Conservation (phyloP, 2,113 vertebrate genomes). For the Orthochromis indermauri region DNA sequence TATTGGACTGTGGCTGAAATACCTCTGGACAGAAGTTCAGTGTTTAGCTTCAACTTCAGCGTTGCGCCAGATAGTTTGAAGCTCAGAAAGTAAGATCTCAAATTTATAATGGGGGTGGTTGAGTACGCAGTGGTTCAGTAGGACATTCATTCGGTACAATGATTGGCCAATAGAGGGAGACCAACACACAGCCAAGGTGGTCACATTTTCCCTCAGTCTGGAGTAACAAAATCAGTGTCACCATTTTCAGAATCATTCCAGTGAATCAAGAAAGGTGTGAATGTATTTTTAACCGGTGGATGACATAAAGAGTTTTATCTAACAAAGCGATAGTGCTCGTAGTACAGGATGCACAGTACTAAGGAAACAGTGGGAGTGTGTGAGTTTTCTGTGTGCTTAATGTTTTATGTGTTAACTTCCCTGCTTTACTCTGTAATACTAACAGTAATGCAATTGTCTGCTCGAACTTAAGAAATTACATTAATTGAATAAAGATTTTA, state of each 20-base stretch:
- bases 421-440: neutral
- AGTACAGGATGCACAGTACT: neutral
- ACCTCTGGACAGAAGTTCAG: neutral
- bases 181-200: neutral
- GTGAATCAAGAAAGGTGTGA: neutral
- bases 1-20: neutral
- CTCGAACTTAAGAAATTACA: neutral
- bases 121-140: neutral
- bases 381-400: neutral
- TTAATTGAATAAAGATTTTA: neutral
- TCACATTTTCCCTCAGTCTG: neutral
- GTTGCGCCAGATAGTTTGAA: neutral
- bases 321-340: neutral
- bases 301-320: neutral
- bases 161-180: slow-evolving; percentile 11
- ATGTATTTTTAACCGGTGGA: neutral
- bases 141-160: neutral
- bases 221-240: neutral
- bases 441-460: neutral
- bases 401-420: neutral
- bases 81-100: neutral
- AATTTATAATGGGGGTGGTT: neutral
- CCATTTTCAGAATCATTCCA: neutral
- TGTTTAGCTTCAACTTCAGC: neutral
- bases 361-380: neutral